Percentiles rank a stretch among this genome's conserved stretches.
Evolutionary conservation across 1,140 invertebrate genomes (phyloP).

Genomic region (Homalodisca vitripennis): DNA sequence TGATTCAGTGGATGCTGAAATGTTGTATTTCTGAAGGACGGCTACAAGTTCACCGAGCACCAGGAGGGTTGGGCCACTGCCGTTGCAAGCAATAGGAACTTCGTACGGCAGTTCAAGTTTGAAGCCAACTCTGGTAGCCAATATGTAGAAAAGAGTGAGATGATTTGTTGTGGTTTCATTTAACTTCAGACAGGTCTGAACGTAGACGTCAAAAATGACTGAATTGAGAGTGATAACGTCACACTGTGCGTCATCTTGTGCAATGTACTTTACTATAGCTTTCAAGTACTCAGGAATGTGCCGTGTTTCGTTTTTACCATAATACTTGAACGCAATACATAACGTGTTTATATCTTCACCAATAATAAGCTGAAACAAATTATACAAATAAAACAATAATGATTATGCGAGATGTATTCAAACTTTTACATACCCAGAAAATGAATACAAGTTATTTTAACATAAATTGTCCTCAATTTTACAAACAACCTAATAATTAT

Average conservation of each 20-base stretch:
- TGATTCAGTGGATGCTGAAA: background rate
- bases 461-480: too few relatives aligned
- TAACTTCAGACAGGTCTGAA: background rate
- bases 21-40: slow-evolving; percentile 4
- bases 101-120: background rate
- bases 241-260: background rate
- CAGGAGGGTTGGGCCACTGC: background rate
- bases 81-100: background rate
- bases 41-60: background rate
- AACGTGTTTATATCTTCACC: slow-evolving; percentile 3
- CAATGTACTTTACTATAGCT: background rate
- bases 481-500: too few relatives aligned
- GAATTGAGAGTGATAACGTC: background rate
- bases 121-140: background rate
- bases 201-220: background rate
- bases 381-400: background rate
- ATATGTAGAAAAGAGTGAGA: slow-evolving; percentile 7
- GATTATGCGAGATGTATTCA: too few relatives aligned
- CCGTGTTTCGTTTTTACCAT: background rate
- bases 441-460: too few relatives aligned
- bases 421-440: too few relatives aligned
- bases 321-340: background rate
- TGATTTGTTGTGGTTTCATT: background rate
- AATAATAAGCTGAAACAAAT: slow-evolving; percentile 1
- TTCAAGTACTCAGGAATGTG: background rate